Base-by-base conservation (phyloP, 1,140 invertebrate species). In the Glossosoma conforme region DNA sequence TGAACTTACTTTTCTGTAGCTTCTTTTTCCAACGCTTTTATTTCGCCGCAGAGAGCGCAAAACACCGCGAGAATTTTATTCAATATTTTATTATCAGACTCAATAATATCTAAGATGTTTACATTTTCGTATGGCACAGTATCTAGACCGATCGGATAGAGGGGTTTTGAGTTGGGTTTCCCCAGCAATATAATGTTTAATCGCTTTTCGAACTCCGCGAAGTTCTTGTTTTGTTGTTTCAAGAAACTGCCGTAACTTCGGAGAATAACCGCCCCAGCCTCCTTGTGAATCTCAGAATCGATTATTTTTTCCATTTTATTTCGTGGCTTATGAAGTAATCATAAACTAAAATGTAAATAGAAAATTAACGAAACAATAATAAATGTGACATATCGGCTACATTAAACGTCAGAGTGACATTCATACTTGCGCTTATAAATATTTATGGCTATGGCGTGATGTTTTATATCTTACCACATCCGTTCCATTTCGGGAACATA, bases 61-160 rank as follows among this genome's bases (percentile, higher is more conserved):
- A 93, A 77, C 1, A 88, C 86, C 21, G 83, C 82, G n/a, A 93
- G 69, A 13, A 91, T 78, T 73, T 91, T 90, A 44, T 88, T 89
- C 47, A 91, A 77, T 14, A 83, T 72, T 65, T 87, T 85, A 66
- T 91, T 91, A 67, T 93, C 88, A 18, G 86, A 89, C 54, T 86
- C 80, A 15, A 87, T 79, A 28, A 92, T 64, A 54, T 87, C 77
- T 19, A 86, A 67, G 30, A 89, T 62, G 19, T 76, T 72, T 8
- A 83, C 76, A 58, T 82, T 72, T 68, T 90, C 87, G 55, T 70
- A 71, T 5, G 79, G 75, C 19, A 68, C 54, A 59, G 68, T 62
- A 21, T 59, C 44, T 18, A 67, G 60, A 70, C 83, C 79, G 64
- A 82, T 75, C 6, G 84, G 67, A 21, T 74, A 63, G 60, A 81